Conservation (phyloP, 2,888 invertebrate genomes). For the Rotaria sp. region DNA sequence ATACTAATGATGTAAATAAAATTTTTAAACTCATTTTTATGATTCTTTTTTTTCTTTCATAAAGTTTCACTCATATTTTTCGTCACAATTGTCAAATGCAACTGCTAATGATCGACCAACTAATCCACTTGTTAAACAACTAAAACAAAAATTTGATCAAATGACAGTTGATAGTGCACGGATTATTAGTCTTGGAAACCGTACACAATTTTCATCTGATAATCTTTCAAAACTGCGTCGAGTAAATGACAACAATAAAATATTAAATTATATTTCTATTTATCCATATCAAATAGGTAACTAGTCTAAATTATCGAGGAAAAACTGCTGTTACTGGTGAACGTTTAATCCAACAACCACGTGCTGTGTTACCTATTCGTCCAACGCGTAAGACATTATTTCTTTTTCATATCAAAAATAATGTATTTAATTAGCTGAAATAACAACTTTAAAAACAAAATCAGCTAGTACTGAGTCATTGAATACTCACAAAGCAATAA, state of each 20-base stretch:
- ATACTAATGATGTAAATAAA: background rate
- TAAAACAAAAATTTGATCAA: slow-evolving; percentile 6
- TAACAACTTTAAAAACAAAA: background rate
- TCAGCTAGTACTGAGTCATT: background rate
- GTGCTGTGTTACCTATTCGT: background rate
- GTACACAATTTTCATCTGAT: background rate
- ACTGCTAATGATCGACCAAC: background rate
- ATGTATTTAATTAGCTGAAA: background rate
- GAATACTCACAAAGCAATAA: background rate
- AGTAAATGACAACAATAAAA: background rate
- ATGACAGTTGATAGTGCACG: background rate
- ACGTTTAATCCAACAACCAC: background rate
- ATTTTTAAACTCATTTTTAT: background rate
- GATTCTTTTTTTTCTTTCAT: background rate
- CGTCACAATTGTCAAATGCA: too few species aligned
- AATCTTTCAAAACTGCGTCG: background rate
- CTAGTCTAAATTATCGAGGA: background rate
- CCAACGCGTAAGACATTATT: background rate
- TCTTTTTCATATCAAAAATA: background rate
- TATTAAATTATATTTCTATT: background rate
- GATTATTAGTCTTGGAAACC: background rate
- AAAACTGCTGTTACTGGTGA: background rate
- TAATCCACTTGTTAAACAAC: background rate
- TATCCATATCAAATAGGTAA: background rate
- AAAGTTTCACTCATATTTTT: background rate